A percentile compares a stretch with the other conserved stretches of the same genome.
Conservation (phyloP, 1,140 invertebrate genomes). For the Pseudachorutes palmiensis region DNA sequence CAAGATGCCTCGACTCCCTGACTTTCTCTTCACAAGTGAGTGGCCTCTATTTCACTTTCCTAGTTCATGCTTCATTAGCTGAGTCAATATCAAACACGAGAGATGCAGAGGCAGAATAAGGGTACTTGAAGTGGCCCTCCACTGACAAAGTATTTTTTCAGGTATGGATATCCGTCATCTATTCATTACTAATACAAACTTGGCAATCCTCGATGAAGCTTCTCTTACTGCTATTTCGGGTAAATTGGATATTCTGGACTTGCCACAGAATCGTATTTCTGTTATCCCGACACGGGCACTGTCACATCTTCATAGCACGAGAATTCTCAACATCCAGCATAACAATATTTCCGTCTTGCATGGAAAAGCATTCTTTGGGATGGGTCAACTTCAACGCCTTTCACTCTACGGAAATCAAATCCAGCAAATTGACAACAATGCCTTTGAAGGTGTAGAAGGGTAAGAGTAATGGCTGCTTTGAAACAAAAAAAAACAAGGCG, state of each 20-base stretch:
- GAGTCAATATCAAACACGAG: no score
- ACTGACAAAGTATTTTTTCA: no score
- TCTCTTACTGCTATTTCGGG: conserved; percentile 73
- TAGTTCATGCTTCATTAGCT: no score
- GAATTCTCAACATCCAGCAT: conserved; percentile 81
- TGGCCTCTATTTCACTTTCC: neutral
- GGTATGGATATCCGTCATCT: conserved; percentile 76
- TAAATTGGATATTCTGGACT: conserved; percentile 69
- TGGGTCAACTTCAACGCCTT: conserved; percentile 74
- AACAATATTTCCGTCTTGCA: conserved; percentile 72
- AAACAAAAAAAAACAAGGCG: no score
- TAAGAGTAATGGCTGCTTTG: conserved; percentile 45
- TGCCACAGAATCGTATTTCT: conserved; percentile 67
- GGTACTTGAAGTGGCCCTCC: no score
- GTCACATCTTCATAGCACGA: conserved; percentile 65
- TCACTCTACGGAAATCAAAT: conserved; percentile 82
- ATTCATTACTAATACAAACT: conserved; percentile 71
- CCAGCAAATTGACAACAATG: conserved; percentile 62
- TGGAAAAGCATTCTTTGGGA: conserved; percentile 66
- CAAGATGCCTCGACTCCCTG: conserved; percentile 67
- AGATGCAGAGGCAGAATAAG: no score
- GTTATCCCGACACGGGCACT: conserved; percentile 70
- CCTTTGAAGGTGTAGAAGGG: conserved; percentile 76
- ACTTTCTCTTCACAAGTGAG: conserved; percentile 63
- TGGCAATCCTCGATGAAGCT: conserved; percentile 74